Evolutionary conservation across 1,140 invertebrate genomes (phyloP), one percentile per base, ranked within the genome.

Genomic region (Nephotettix cincticeps): DNA sequence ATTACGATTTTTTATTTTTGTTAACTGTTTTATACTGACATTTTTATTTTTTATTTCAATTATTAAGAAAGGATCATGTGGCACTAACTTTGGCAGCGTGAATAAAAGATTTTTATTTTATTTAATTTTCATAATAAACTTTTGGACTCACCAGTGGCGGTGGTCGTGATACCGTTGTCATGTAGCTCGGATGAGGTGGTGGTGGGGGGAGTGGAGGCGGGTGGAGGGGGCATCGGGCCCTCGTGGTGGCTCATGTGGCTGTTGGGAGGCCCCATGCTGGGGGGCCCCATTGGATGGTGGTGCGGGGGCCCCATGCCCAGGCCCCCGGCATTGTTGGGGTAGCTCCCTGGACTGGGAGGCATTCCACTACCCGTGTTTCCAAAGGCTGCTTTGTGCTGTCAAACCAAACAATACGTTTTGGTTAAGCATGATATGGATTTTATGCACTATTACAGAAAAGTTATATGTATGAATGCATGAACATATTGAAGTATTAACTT

Each of bases 351-450:
- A 70, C 75, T 77, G 29, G 83, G 83, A 25, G 87, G 86, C 47
- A 87, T 84, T 40, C 85, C 84, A 69, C 84, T 82, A 78, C 78
- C 83, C 79, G 78, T 77, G 71, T 80, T 79, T 13, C 68, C 58
- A 78, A 85, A 85, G 73, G 86, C 83, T 77, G 86, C 84, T 80
- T 89, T 87, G 78, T 89, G 86, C 80, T 88, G 85, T 75, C 86
- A 29, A 58, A 25, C 17, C 14, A 40, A 36, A 67, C 43, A 40
- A 40, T 43, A 36, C n/a, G n/a, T n/a, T n/a, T n/a, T n/a, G n/a
- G n/a, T n/a, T n/a, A n/a, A n/a, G n/a, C n/a, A n/a, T n/a, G n/a
- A n/a, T n/a, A n/a, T n/a, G n/a, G n/a, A n/a, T n/a, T n/a, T n/a
- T n/a, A n/a, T n/a, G n/a, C n/a, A n/a, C n/a, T n/a, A n/a, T n/a